Evolutionary conservation across 1,140 invertebrate species (phyloP), one percentile per base, ranked within the genome.

Genomic region (Eumeta japonica): DNA sequence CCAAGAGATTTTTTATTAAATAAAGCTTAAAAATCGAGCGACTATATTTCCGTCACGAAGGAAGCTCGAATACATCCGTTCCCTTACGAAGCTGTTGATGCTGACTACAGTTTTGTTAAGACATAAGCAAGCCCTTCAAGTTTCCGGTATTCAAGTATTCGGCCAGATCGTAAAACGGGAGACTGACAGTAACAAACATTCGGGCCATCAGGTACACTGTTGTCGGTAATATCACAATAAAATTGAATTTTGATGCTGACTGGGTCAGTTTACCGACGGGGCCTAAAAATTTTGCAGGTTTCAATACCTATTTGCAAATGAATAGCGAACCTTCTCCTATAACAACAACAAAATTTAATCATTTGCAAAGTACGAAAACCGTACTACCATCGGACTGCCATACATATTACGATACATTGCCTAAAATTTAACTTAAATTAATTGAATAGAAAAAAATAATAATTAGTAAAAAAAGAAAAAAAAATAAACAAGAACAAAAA

Each of bases 91-190:
- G 17, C 12, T 2, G 9, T 43, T 14, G 3, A 39, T 11, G 12
- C 39, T 11, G 34, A 47, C 24, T 17, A 37, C 19, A 37, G 15
- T 9, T 47, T 42, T 27, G 19, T 45, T 12, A 49, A 45, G 37
- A 30, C 39, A 20, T 42, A 41, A 35, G 38, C 37, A 28, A 34
- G 41, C 39, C 9, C 35, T 18, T 17, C 20, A 14, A 31, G 35
- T 19, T 45, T 31, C 28, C 4, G 29, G 15, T 49, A 49, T 13
- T 32, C 37, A 37, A 40, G 9, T 19, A 45, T 49, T 24, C 15
- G 47, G 11, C 47, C 43, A 39, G 47, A 40, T 14, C 34, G 40
- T 13, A 49, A 42, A 35, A n/a, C 35, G 46, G 16, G 39, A 48
- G 37, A 42, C 39, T 17, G 9, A 4, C 2, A 15, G 46, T 48